Evolutionary conservation across 2,113 vertebrate species (phyloP).

Genomic region (Nesoenas mayeri): DNA sequence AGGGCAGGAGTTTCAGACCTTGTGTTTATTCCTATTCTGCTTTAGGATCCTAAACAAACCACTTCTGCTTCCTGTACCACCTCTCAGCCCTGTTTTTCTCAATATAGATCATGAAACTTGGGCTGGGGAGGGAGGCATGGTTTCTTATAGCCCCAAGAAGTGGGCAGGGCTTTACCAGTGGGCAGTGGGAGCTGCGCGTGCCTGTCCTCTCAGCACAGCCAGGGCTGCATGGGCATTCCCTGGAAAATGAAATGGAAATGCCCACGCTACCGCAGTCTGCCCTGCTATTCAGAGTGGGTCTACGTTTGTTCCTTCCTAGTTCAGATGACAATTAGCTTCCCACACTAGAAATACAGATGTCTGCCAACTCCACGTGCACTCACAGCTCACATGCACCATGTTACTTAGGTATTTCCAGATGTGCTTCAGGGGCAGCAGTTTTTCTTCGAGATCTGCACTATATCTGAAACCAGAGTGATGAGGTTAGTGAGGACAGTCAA

Average conservation of each 20-base stretch:
- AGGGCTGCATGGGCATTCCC: background rate
- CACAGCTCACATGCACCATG: background rate
- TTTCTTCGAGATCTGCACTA: background rate
- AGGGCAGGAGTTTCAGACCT: background rate
- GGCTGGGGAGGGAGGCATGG: background rate
- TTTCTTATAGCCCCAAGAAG: background rate
- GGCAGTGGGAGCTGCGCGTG: background rate
- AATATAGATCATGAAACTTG: background rate
- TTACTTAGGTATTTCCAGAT: background rate
- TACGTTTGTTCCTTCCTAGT: background rate
- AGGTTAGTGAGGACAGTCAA: background rate
- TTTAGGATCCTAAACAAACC: background rate
- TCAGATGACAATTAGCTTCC: background rate
- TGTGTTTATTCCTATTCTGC: background rate
- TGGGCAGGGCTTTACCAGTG: background rate
- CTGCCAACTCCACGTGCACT: background rate
- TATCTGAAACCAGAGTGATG: background rate
- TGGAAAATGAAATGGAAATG: background rate
- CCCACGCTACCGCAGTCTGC: background rate
- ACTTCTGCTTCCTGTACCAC: background rate
- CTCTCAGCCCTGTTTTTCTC: background rate
- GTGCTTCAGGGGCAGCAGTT: background rate
- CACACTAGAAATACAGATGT: background rate
- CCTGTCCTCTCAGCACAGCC: background rate
- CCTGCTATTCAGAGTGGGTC: background rate